Evolutionary conservation across 1,140 invertebrate species (phyloP).

Genomic region (Euwallacea similis): DNA sequence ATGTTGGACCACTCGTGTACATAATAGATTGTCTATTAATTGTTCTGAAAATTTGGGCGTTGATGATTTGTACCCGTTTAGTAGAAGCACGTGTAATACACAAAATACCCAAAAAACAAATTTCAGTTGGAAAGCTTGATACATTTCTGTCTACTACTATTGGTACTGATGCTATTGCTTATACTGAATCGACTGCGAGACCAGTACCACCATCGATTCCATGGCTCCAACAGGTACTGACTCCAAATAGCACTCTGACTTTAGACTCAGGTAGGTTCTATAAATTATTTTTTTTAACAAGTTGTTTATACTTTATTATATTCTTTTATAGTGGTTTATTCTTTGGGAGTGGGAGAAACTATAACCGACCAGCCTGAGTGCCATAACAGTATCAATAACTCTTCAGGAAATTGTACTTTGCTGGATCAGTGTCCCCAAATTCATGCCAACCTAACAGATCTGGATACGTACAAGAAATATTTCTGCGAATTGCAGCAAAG

Average conservation of each 20-base stretch:
- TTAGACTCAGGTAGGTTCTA: background rate
- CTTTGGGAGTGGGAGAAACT: background rate
- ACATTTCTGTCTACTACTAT: background rate
- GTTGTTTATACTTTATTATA: background rate
- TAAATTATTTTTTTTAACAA: background rate
- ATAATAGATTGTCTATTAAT: too few relatives aligned
- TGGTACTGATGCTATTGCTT: background rate
- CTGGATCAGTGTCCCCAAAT: slow-evolving; percentile 42
- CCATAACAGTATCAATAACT: slow-evolving; percentile 18
- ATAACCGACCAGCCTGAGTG: background rate
- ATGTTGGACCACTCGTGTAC: too few relatives aligned
- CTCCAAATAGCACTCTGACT: slow-evolving; percentile 1
- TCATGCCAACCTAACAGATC: slow-evolving; percentile 31
- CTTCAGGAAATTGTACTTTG: slow-evolving; percentile 41
- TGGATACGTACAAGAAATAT: slow-evolving; percentile 38
- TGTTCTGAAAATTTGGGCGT: too few relatives aligned
- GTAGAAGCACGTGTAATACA: background rate
- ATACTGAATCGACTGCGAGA: background rate
- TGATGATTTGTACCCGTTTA: background rate
- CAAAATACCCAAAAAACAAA: background rate
- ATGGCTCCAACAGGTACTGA: background rate
- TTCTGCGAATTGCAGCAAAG: slow-evolving; percentile 38
- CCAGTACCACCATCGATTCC: background rate
- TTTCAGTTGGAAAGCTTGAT: background rate
- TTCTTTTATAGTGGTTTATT: background rate